phyloP scores from a whole-genome alignment of 2,888 invertebrate genomes.

The Drosophila fulvimacula region DNA sequence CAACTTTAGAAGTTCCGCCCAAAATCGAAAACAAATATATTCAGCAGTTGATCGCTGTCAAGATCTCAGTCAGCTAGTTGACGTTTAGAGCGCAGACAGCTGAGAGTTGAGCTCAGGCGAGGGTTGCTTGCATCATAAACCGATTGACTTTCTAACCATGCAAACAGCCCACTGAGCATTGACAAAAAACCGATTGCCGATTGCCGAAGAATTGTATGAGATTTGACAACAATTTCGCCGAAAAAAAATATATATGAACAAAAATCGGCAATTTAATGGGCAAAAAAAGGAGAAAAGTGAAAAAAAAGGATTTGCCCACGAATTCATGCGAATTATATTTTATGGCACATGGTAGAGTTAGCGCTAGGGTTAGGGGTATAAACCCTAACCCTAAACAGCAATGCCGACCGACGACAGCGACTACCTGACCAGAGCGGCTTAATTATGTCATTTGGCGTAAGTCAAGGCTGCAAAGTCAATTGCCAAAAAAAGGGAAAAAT shows the following conservation, averaged over 20 bases:
- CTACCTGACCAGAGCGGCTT: conserved; percentile 60
- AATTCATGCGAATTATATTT: conserved; percentile 71
- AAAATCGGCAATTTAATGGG: conserved; percentile 54
- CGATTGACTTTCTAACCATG: conserved; percentile 73
- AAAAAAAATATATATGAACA: conserved; percentile 1
- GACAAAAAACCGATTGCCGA: conserved; percentile 33
- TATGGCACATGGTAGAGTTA: conserved; percentile 53
- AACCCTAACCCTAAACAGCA: conserved; percentile 36
- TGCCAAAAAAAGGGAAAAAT: conserved; percentile 54
- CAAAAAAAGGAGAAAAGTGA: conserved; percentile 34
- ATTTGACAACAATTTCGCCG: conserved; percentile 47
- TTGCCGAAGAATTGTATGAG: conserved; percentile 47
- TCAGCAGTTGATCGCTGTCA: too few relatives aligned
- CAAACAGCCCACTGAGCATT: conserved; percentile 48
- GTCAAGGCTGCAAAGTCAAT: conserved; percentile 78
- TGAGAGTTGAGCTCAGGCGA: background rate
- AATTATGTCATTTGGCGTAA: conserved; percentile 79
- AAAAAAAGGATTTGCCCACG: conserved; percentile 64
- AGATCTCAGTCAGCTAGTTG: too few relatives aligned
- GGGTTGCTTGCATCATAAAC: conserved; percentile 61
- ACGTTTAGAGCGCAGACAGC: background rate
- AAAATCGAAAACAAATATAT: too few relatives aligned
- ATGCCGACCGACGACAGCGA: conserved; percentile 9
- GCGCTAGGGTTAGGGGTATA: conserved; percentile 40
- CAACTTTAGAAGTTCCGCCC: too few relatives aligned